Evolutionary conservation across 2,113 vertebrate species (phyloP).

Genomic region (Pygoscelis antarcticus): DNA sequence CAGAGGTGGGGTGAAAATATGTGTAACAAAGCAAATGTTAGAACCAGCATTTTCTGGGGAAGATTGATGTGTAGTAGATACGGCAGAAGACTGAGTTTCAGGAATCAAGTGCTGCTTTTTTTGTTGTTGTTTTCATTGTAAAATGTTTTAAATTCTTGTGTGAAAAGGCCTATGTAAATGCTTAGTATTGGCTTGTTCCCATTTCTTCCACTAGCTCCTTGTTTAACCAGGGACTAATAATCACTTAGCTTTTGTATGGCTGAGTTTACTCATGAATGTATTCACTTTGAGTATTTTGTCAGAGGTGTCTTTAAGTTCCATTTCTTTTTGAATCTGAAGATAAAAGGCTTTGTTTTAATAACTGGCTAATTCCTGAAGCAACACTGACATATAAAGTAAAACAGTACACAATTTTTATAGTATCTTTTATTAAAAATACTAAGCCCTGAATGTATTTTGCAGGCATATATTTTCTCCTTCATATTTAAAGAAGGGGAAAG

Average conservation of each 20-base stretch:
- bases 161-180: slow-evolving; percentile 31
- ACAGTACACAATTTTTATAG: background rate
- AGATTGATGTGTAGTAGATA: background rate
- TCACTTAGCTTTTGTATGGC: slow-evolving; percentile 53
- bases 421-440: background rate
- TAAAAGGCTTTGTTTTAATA: slow-evolving; percentile 28
- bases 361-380: background rate
- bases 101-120: background rate
- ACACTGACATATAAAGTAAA: background rate
- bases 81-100: background rate
- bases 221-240: slow-evolving; percentile 48
- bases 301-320: slow-evolving; percentile 9
- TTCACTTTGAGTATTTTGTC: background rate
- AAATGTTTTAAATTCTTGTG: slow-evolving; percentile 57
- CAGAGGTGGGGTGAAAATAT: background rate
- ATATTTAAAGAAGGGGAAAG: background rate
- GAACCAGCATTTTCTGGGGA: background rate
- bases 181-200: slow-evolving; percentile 12
- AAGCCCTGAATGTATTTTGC: background rate
- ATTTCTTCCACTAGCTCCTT: slow-evolving; percentile 28
- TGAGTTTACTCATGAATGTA: slow-evolving; percentile 7
- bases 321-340: slow-evolving; percentile 23
- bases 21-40: background rate
- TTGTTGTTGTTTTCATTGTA: slow-evolving; percentile 31
- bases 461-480: background rate